Conservation (phyloP, 2,113 vertebrate genomes). For the Sinocyclocheilus anshuiensis region DNA sequence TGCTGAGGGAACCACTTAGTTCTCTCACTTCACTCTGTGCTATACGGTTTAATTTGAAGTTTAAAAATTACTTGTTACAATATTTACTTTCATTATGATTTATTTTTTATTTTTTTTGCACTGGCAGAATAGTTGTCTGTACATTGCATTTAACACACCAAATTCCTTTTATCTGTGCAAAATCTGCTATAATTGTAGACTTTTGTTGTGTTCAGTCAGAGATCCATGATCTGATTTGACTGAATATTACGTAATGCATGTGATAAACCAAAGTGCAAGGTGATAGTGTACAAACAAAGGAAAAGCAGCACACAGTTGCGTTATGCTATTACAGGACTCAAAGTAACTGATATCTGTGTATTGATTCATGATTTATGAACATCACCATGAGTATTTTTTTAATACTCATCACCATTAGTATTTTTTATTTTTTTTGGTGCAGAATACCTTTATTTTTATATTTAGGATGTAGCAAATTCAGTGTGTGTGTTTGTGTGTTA, state of each 20-base stretch:
- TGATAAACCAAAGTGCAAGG: neutral
- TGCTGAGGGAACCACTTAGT: conserved; percentile 13
- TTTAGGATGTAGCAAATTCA: neutral
- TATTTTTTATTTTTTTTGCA: neutral
- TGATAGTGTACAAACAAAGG: neutral
- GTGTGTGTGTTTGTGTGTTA: neutral
- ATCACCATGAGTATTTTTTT: neutral
- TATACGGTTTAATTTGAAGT: conserved; percentile 5
- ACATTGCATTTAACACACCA: neutral
- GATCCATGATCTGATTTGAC: neutral
- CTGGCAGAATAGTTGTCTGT: neutral
- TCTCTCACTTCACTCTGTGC: neutral
- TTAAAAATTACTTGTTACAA: conserved; percentile 13
- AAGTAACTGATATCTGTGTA: too few species aligned
- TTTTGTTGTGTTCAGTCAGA: neutral
- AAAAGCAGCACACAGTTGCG: neutral
- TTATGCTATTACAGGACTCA: neutral
- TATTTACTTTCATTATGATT: conserved; percentile 24
- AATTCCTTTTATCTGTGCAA: neutral
- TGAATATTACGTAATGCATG: neutral
- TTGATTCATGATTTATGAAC: neutral
- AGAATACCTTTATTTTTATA: neutral
- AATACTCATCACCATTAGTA: neutral
- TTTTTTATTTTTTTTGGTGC: neutral
- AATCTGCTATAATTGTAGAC: neutral